Conservation (phyloP, 2,113 vertebrate species). For the Passer montanus region DNA sequence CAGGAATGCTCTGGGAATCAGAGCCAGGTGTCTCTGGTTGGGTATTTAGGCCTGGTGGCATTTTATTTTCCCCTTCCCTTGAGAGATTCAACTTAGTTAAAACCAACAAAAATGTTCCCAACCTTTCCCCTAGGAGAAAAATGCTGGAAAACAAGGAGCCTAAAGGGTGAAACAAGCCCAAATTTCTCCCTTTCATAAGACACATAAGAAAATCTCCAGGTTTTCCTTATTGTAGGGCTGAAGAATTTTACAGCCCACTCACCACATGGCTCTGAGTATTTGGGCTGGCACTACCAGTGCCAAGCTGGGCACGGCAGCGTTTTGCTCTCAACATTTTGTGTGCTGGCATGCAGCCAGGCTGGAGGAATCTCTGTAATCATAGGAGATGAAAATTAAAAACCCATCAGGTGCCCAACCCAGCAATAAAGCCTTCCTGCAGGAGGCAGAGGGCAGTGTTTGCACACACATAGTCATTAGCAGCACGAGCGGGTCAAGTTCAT, state of each 20-base stretch:
- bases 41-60: not conserved
- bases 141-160: not conserved
- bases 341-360: not conserved
- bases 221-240: not conserved
- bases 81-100: not conserved
- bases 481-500: accelerated
- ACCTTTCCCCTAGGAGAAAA: not conserved
- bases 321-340: not conserved
- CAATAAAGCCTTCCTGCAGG: not conserved
- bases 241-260: not conserved
- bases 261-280: not conserved
- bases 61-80: not conserved
- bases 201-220: not conserved
- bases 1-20: not conserved
- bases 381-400: not conserved
- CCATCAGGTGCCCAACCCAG: not conserved
- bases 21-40: not conserved
- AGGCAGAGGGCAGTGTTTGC: constrained; percentile 70
- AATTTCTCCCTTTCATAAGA: not conserved
- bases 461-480: not conserved
- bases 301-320: accelerated
- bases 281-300: not conserved
- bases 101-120: not conserved
- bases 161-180: accelerated
- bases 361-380: not conserved